Base-by-base conservation (phyloP, 1,140 invertebrate genomes). In the Drosophila cardini region DNA sequence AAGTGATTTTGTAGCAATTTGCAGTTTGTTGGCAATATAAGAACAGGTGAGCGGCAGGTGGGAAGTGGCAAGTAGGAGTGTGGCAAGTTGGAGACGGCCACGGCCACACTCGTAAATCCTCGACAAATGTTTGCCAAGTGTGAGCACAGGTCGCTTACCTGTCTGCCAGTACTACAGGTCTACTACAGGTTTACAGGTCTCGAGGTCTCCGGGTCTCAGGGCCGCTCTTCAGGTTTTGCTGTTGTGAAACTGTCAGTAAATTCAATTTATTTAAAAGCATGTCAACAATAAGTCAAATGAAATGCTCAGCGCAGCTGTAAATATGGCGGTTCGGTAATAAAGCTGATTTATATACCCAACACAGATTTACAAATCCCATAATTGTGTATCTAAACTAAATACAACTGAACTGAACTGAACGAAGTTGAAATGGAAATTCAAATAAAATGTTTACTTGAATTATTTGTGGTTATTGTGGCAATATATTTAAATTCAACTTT, bases 241-340 rank as follows among this genome's bases (percentile, higher is more conserved):
- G 57, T 48, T 42, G 55, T 10, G 16, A 26, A 65, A 30, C 61
- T 74, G 70, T 77, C 77, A 67, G 75, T 78, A 75, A 75, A 80
- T 80, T 80, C 78, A 80, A 80, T 80, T 80, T 80, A 78, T 80
- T 80, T 80, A 80, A 80, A 80, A 80, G 78, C 78, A 60, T 80
- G 78, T 80, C 76, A 80, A 80, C 78, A 80, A 80, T 78, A 80
- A 80, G 78, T 80, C 78, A 80, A 80, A 78, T 80, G 76, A 78
- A 78, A 78, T 75, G 73, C 76, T 67, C 56, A 63, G 71, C 74
- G 73, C 75, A 80, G 70, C 71, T 78, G 74, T 77, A 80, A 78
- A 78, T 80, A 77, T 80, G 64, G 74, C 71, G 50, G 45, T 8
- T 61, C 32, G 58, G 76, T 78, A 78, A 80, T 80, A 80, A 80